phyloP scores from a whole-genome alignment of 2,113 vertebrate species.

The Ibidorhyncha struthersii region DNA sequence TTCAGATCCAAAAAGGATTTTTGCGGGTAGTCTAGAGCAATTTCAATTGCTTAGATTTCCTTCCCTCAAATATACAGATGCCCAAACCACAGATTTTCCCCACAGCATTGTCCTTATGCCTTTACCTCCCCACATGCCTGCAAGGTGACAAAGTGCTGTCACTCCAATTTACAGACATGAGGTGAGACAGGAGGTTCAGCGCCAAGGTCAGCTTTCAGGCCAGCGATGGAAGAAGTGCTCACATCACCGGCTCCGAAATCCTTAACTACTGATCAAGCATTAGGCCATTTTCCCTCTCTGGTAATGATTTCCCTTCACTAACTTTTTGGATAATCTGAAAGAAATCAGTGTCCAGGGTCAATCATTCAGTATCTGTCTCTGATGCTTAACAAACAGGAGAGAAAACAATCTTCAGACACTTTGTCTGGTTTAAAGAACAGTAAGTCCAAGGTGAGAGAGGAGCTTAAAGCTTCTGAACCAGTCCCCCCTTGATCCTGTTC shows the following conservation, averaged over 20 bases:
- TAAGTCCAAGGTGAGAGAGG: background rate
- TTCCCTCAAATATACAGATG: background rate
- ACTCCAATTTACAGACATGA: background rate
- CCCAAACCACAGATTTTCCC: background rate
- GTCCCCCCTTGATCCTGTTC: background rate
- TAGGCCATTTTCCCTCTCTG: background rate
- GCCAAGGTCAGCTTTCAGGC: background rate
- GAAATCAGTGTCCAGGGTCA: background rate
- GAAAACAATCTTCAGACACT: background rate
- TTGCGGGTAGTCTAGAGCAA: background rate
- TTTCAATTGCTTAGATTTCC: background rate
- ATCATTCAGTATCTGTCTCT: background rate
- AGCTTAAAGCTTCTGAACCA: background rate
- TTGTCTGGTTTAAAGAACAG: background rate
- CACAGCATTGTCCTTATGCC: background rate
- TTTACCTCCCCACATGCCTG: fast-evolving
- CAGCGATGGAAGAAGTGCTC: background rate
- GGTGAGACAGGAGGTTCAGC: background rate
- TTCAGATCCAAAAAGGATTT: background rate
- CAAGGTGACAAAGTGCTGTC: background rate
- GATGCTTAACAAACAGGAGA: background rate
- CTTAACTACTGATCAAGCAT: background rate
- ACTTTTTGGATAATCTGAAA: background rate
- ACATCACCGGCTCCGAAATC: background rate
- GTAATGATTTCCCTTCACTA: background rate